These are phyloP conservation scores for Brachyhypopomus gauderio DNA, from an alignment of 2,113 vertebrate genomes.

Conservation along the genomic window DNA sequence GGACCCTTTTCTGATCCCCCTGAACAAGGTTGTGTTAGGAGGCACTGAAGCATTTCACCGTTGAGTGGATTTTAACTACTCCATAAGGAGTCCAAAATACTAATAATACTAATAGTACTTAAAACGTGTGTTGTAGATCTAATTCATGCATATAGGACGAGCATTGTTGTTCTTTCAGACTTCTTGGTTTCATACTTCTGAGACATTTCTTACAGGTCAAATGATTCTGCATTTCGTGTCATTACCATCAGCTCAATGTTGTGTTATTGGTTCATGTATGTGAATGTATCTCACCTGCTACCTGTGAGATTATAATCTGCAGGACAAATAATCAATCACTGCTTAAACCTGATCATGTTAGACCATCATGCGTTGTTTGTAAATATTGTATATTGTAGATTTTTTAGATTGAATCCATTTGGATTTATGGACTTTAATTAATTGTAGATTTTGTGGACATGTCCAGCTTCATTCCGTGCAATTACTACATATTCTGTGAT, in stretches of 20 bases:
- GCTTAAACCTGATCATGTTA: not conserved
- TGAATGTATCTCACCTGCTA: not conserved
- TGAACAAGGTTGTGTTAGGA: not conserved
- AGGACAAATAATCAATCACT: not conserved
- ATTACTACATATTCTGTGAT: no score
- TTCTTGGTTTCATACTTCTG: no score
- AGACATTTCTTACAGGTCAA: no score
- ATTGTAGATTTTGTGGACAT: no score
- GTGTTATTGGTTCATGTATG: not conserved
- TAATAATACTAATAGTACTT: not conserved
- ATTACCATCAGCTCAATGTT: not conserved
- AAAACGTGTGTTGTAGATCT: no score
- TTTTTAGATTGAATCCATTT: no score
- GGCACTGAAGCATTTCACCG: slow-evolving; percentile 2
- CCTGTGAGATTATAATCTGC: not conserved
- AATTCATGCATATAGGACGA: no score
- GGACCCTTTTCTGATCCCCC: not conserved
- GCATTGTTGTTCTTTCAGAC: no score
- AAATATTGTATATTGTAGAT: no score
- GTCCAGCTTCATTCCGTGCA: no score
- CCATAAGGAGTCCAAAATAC: not conserved
- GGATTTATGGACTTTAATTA: no score
- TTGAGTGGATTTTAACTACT: not conserved
- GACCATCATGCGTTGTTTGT: not conserved
- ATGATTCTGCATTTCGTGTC: not conserved